Base-by-base conservation (phyloP, 1,140 invertebrate species). In the Drosophila neocordata region DNA sequence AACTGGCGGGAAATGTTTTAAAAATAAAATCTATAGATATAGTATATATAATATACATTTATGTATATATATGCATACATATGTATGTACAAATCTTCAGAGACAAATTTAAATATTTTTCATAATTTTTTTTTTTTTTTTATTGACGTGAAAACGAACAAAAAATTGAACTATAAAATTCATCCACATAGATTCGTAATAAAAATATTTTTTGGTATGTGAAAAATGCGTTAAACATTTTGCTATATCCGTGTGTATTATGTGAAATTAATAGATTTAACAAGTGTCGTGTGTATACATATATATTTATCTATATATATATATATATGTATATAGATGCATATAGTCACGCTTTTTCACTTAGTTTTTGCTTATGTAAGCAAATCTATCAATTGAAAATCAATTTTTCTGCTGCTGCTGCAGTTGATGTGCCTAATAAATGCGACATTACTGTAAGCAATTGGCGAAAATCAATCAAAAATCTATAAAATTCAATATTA, bases 151-250 rank as follows among this genome's bases (percentile, higher is more conserved):
- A 63, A 74, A 58, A 64, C 69, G 15, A 48, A 48, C 18, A 48
- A 61, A 38, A 69, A 62, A 69, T 66, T 41, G 13, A 72, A 55
- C 77, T 24, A 77, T 84, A 80, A 71, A 79, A 79, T 27, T 6
- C 6, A 31, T 6, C 4, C 35, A 77, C 63, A 67, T 64, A 67
- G 24, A 65, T 66, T n/a, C 35, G 59, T 67, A 73, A 72, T 64
- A 68, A 73, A 57, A 57, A 62, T 76, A 37, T 65, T 71, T 65
- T 71, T 38, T 65, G 79, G 82, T 66, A 87, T 87, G 69, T 64
- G 52, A 67, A 82, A 82, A 73, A 88, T 87, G 83, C 73, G 75
- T 82, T 73, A 76, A 87, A 65, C 70, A 87, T 82, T 81, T 71
- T 62, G 58, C 24, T 67, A 69, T 13, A 12, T 18, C 38, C 13